Base-by-base conservation (phyloP, 2,888 invertebrate species). In the Thysanoteuthis rhombus region DNA sequence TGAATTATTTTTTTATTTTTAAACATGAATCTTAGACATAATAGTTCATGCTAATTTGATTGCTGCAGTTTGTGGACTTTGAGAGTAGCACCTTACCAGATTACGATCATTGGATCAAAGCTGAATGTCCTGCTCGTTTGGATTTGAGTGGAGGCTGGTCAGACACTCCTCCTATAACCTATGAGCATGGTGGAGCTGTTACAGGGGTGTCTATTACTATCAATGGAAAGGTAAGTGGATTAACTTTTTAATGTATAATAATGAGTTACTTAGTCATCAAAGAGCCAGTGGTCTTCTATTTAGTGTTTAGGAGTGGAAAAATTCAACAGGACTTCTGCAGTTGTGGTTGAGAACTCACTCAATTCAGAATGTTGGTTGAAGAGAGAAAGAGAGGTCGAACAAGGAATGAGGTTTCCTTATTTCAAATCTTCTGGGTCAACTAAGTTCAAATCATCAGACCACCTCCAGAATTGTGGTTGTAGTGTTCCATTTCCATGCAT, bases 151-250 rank as follows among this genome's bases (percentile, higher is more conserved):
- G 98, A 2, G 98, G 97, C 0, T 98, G 98, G 98, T 97, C 97
- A 5, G 98, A 98, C 96, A 97, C 97, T 8, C 97, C 98, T 16
- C 98, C 97, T 4, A 97, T 98, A 93, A 97, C 97, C 25, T 97
- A 97, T 94, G 97, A 97, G 95, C 96, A 97, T 94, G 97, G 97
- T 10, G 97, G 97, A 8, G 97, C 97, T 47, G 97, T 97, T 22
- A 97, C 97, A 94, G 97, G 96, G 94, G 96, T 96, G 12, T 97
- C 97, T 22, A 95, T 98, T 28, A 95, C 96, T 42, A 95, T 98
- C 47, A 97, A 97, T 95, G 97, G 97, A 90, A 96, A 97, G 96
- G 97, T 97, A 93, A 94, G 93, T 75, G 3, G n/a, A 75, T 16
- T n/a, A n/a, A 75, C 19, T 0, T 75, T 75, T 36, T 19, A 4